phyloP scores from a whole-genome alignment of 2,113 vertebrate species.

The Castor canadensis region DNA sequence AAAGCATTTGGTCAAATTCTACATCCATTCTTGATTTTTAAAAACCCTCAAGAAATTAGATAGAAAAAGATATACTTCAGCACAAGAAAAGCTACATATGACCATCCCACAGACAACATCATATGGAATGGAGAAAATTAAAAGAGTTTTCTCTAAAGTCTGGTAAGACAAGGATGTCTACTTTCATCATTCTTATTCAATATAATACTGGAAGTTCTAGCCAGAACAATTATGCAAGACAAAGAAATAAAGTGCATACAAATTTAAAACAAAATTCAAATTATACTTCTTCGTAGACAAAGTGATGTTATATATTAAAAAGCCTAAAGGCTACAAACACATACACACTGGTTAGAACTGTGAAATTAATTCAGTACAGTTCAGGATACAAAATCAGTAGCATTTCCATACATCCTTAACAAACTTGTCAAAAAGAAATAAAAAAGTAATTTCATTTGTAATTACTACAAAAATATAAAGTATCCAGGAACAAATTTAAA shows the following conservation, averaged over 20 bases:
- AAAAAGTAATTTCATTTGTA: background rate
- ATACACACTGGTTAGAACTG: background rate
- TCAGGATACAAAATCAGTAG: background rate
- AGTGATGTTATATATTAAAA: background rate
- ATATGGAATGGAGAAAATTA: background rate
- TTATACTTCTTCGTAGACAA: background rate
- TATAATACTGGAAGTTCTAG: background rate
- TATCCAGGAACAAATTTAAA: background rate
- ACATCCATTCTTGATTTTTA: background rate
- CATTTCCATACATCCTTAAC: background rate
- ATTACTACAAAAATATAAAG: background rate
- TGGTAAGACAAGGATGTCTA: background rate
- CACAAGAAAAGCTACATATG: background rate
- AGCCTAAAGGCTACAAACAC: background rate
- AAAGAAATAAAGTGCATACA: background rate
- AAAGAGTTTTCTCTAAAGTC: background rate
- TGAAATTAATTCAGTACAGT: background rate
- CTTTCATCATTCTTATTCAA: background rate
- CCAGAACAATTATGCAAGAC: background rate
- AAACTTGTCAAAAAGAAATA: background rate
- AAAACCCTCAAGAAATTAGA: background rate
- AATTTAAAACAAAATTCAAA: background rate
- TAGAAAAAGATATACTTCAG: background rate
- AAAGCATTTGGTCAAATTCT: background rate
- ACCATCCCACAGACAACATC: background rate